phyloP scores from a whole-genome alignment of 2,797 vertebrate genomes.

The Podarcis siculus region DNA sequence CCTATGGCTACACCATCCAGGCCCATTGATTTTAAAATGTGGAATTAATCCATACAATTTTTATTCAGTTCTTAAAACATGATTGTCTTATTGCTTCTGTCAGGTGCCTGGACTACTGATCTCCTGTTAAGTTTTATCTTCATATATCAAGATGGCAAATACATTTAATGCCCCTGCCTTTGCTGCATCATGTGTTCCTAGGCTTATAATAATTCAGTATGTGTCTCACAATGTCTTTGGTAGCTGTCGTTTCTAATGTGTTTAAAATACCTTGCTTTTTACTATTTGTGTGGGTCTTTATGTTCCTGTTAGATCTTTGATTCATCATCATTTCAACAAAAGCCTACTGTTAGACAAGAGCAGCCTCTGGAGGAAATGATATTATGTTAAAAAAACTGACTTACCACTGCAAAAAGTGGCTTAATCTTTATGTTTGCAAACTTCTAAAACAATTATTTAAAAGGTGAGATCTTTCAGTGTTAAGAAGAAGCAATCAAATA shows the following conservation, averaged over 20 bases:
- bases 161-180: not conserved
- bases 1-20: not conserved
- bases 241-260: not conserved
- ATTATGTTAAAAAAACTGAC: not conserved
- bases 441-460: not conserved
- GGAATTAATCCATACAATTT: not conserved
- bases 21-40: not conserved
- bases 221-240: not conserved
- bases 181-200: not conserved
- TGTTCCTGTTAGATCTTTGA: slow-evolving; percentile 6
- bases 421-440: not conserved
- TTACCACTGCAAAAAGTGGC: not conserved
- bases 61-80: not conserved
- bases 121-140: not conserved
- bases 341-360: not conserved
- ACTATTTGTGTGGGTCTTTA: not conserved
- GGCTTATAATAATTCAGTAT: not conserved
- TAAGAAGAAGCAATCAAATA: not conserved
- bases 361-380: not conserved
- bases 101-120: not conserved
- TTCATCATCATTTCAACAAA: slow-evolving; percentile 20
- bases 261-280: not conserved
- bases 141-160: slow-evolving; percentile 4
- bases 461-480: not conserved
- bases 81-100: not conserved